These are phyloP conservation scores for Lobophora halterata DNA, from an alignment of 2,888 invertebrate species.

Conservation along the genomic window DNA sequence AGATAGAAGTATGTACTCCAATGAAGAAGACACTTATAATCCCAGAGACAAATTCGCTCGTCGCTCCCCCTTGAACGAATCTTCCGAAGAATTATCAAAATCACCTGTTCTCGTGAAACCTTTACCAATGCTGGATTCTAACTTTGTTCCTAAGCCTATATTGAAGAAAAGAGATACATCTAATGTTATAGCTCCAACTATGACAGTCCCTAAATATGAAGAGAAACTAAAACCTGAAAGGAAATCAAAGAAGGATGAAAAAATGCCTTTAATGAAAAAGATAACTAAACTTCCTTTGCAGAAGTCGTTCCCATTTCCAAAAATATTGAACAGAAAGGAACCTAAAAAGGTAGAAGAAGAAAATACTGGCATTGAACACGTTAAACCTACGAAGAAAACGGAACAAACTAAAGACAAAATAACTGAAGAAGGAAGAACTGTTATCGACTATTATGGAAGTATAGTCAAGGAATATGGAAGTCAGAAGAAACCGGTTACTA, in stretches of 20 bases:
- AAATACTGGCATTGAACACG: slow-evolving; percentile 30
- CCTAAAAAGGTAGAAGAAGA: slow-evolving; percentile 43
- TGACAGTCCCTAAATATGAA: slow-evolving; percentile 33
- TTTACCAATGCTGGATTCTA: slow-evolving; percentile 84
- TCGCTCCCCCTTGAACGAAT: slow-evolving; percentile 47
- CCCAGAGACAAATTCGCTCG: slow-evolving; percentile 78
- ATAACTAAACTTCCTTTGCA: slow-evolving; percentile 67
- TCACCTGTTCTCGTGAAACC: slow-evolving; percentile 82
- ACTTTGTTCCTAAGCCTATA: slow-evolving; percentile 89
- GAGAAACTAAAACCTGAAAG: slow-evolving; percentile 39
- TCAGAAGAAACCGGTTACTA: slow-evolving; percentile 68
- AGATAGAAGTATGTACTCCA: slow-evolving; percentile 56
- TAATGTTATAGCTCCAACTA: slow-evolving; percentile 35
- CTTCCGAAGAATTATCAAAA: slow-evolving; percentile 60
- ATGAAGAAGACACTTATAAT: slow-evolving; percentile 85
- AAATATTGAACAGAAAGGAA: slow-evolving; percentile 63
- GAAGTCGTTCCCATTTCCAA: slow-evolving; percentile 61
- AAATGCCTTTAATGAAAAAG: slow-evolving; percentile 63
- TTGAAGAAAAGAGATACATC: slow-evolving; percentile 81
- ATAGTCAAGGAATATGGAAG: slow-evolving; percentile 87
- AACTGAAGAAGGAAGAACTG: slow-evolving; percentile 84
- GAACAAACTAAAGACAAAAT: slow-evolving; percentile 59
- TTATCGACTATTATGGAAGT: slow-evolving; percentile 90
- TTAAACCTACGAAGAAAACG: slow-evolving; percentile 38
- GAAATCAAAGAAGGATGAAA: slow-evolving; percentile 60